A percentile compares a stretch with the other conserved stretches of the same genome.
Evolutionary conservation across 64 coral and sea anemone genomes (phyloP).

Genomic region (Anthopleura sola): DNA sequence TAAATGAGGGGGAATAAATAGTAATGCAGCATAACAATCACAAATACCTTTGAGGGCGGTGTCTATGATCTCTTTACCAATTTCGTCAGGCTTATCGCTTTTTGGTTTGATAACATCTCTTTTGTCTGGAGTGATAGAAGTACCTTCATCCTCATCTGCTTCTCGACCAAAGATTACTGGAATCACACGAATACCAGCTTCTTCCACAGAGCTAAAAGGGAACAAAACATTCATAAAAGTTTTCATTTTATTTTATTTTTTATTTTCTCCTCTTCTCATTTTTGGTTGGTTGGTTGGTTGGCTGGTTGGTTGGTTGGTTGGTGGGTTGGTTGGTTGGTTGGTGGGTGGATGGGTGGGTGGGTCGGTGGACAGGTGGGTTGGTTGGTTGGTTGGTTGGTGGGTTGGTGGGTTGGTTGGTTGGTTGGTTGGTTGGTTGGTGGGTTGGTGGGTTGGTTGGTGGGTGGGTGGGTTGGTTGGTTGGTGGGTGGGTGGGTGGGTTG

Average conservation of each 20-base stretch:
- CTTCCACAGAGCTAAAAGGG: slow-evolving; percentile 1
- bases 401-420: too few relatives aligned
- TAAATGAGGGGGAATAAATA: too few relatives aligned
- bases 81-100: slow-evolving; percentile 19
- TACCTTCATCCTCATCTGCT: slow-evolving; percentile 10
- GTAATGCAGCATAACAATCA: too few relatives aligned
- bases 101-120: slow-evolving; percentile 19
- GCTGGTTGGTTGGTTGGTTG: too few relatives aligned
- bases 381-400: too few relatives aligned
- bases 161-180: slow-evolving; percentile 49
- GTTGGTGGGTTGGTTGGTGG: too few relatives aligned
- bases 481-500: too few relatives aligned
- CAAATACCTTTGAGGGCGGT: slow-evolving; percentile 1
- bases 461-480: too few relatives aligned
- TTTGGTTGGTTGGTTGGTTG: neutral
- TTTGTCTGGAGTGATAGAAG: slow-evolving; percentile 28
- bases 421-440: too few relatives aligned
- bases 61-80: slow-evolving; percentile 38
- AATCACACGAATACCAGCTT: slow-evolving; percentile 53
- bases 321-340: too few relatives aligned
- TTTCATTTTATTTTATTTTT: neutral
- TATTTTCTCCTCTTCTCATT: neutral
- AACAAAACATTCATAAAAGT: neutral
- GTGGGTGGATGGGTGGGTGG: too few relatives aligned
- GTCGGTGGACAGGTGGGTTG: too few relatives aligned